Evolutionary conservation across 2,113 vertebrate genomes (phyloP).

Genomic region (Chloebia gouldiae): DNA sequence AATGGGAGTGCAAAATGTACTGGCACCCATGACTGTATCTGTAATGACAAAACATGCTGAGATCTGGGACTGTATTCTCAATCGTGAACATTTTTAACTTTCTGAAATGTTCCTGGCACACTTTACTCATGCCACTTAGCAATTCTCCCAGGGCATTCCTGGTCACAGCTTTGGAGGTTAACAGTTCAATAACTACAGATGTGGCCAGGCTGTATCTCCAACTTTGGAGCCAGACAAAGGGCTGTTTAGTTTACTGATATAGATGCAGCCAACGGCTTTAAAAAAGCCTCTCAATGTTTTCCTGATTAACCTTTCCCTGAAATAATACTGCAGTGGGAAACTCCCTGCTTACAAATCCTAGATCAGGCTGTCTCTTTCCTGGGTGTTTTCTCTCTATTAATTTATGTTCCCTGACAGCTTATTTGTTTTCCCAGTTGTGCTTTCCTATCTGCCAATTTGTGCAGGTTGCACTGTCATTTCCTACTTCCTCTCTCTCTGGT

Average conservation of each 20-base stretch:
- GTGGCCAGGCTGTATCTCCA: not conserved
- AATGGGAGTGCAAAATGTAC: not conserved
- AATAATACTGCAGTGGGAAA: not conserved
- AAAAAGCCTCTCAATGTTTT: not conserved
- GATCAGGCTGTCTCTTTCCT: not conserved
- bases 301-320: not conserved
- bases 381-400: not conserved
- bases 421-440: constrained; percentile 60
- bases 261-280: not conserved
- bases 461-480: constrained; percentile 32
- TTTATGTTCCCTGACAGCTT: constrained; percentile 5
- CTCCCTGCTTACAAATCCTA: not conserved
- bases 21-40: not conserved
- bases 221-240: not conserved
- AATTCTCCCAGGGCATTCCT: not conserved
- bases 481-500: constrained; percentile 71
- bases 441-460: constrained; percentile 10
- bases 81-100: not conserved
- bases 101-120: not conserved
- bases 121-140: not conserved
- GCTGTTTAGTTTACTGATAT: not conserved
- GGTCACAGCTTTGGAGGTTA: not conserved
- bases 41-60: not conserved
- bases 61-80: not conserved
- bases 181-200: not conserved